Evolutionary conservation across 2,113 vertebrate species (phyloP).

Genomic region (Vicugna pacos): DNA sequence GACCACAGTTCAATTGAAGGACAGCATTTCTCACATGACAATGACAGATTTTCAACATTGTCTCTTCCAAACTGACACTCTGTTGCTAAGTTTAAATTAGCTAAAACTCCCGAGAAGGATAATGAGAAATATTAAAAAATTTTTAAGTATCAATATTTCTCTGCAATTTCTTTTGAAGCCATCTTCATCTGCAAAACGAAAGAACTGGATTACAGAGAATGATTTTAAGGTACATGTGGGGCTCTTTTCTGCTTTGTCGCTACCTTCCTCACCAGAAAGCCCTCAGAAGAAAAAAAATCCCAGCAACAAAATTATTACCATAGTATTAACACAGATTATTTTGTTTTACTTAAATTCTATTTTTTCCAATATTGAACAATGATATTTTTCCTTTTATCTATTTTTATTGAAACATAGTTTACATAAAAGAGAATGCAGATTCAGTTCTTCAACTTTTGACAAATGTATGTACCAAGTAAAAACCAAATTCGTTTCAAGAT

Average conservation of each 20-base stretch:
- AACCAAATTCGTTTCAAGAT: neutral
- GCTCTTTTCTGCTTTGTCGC: neutral
- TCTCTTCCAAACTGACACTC: neutral
- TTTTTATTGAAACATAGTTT: neutral
- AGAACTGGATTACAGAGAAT: neutral
- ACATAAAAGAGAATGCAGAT: neutral
- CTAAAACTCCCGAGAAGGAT: neutral
- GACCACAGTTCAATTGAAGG: neutral
- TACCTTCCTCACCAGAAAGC: neutral
- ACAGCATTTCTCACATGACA: neutral
- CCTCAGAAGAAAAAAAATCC: neutral
- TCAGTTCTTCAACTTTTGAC: slow-evolving; percentile 34
- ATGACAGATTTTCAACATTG: slow-evolving; percentile 17
- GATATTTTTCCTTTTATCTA: neutral
- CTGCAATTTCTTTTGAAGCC: neutral
- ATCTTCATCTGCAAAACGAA: neutral
- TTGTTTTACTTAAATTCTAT: neutral
- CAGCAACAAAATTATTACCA: neutral
- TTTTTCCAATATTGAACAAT: neutral
- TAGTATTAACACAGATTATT: neutral
- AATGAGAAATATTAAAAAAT: neutral
- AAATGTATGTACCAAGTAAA: neutral
- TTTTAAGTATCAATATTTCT: neutral
- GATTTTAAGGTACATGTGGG: neutral
- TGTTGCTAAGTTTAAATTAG: neutral